Conservation (phyloP, 2,113 vertebrate species). For the Vulpes ferrilata region DNA sequence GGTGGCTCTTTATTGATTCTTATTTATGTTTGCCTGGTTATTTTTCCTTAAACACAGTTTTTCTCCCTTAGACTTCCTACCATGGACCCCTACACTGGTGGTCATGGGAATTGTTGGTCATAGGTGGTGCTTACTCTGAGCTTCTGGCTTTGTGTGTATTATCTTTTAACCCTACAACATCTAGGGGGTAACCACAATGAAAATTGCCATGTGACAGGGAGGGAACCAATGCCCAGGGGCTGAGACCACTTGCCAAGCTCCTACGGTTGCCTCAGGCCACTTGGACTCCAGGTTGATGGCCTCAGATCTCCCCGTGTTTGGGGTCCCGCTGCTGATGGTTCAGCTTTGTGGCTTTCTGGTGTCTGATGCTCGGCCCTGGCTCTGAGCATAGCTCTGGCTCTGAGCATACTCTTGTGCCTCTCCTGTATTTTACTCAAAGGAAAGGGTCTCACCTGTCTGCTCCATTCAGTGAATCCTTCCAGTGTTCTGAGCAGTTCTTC, state of each 20-base stretch:
- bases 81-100: accelerated
- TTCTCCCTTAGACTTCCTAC: background rate
- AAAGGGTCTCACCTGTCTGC: background rate
- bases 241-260: background rate
- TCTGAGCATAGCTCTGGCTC: background rate
- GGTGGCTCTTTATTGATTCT: background rate
- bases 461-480: background rate
- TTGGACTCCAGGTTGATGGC: too few relatives aligned
- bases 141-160: accelerated
- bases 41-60: background rate
- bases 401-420: background rate
- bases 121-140: background rate
- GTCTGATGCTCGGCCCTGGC: too few relatives aligned
- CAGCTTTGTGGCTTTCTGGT: background rate
- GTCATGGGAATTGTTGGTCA: accelerated
- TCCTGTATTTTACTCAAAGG: background rate
- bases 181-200: accelerated
- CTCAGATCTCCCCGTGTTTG: background rate
- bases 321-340: too few relatives aligned
- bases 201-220: background rate
- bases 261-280: accelerated
- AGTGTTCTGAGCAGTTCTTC: background rate
- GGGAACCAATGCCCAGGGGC: background rate
- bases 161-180: background rate
- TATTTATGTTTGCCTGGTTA: background rate